Conservation (phyloP, 2,888 invertebrate species). For the Caenorhabditis sulstoni region DNA sequence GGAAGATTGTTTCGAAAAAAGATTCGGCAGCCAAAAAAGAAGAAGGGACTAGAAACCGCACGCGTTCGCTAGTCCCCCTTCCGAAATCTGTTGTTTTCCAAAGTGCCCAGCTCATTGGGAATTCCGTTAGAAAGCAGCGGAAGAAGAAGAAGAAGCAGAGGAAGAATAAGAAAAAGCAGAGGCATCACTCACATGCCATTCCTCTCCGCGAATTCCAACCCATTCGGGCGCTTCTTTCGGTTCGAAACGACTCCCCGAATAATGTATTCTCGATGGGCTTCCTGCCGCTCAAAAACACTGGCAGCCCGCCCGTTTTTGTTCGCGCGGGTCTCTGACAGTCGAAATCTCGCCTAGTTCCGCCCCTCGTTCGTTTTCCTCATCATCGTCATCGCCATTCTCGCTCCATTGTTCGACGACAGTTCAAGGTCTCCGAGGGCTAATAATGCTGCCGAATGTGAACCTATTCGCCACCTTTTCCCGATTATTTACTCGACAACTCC, state of each 20-base stretch:
- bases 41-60: too few relatives aligned
- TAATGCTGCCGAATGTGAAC: not conserved
- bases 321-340: conserved; percentile 12
- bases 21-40: too few relatives aligned
- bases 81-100: not conserved
- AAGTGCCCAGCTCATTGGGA: not conserved
- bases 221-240: conserved; percentile 14
- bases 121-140: not conserved
- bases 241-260: conserved; percentile 15
- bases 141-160: too few relatives aligned
- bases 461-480: too few relatives aligned
- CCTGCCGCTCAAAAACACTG: conserved; percentile 10
- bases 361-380: conserved; percentile 5
- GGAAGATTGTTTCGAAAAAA: too few relatives aligned
- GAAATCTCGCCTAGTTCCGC: conserved; percentile 7
- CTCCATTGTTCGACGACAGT: conserved; percentile 29
- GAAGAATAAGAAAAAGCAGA: too few relatives aligned
- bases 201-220: not conserved
- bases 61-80: too few relatives aligned
- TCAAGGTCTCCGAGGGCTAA: conserved; percentile 13
- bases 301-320: not conserved
- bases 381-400: conserved; percentile 5
- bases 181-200: not conserved
- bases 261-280: conserved; percentile 16
- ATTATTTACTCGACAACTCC: too few relatives aligned